Conservation (phyloP, 2,113 vertebrate species). For the Grus americana region DNA sequence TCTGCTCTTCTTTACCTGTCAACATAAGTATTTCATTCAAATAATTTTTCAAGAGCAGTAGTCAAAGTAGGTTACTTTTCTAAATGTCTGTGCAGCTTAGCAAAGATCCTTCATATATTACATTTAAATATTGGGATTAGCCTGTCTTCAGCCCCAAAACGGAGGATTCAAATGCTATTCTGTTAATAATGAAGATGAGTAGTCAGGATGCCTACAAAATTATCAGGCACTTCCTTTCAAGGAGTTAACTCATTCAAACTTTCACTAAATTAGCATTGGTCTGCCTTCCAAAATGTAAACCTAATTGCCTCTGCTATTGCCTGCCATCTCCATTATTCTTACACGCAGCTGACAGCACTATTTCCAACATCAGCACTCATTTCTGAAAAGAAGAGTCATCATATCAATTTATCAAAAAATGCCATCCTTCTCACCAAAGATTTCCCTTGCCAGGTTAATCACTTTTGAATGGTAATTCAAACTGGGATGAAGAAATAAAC, state of each 20-base stretch:
- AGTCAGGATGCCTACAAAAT: background rate
- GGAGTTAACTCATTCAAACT: background rate
- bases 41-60: background rate
- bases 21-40: background rate
- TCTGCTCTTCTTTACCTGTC: background rate
- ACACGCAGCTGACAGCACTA: background rate
- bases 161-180: background rate
- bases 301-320: background rate
- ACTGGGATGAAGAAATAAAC: background rate
- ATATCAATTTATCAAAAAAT: background rate
- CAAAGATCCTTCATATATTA: background rate
- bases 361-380: background rate
- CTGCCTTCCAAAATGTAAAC: background rate
- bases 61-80: background rate
- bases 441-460: background rate
- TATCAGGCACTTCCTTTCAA: background rate
- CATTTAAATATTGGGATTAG: background rate
- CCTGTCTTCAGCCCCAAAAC: background rate
- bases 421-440: background rate
- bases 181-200: background rate
- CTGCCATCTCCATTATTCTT: background rate
- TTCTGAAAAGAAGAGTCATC: background rate
- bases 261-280: background rate
- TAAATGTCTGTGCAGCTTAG: background rate
- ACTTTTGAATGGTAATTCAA: background rate